These are phyloP conservation scores for Leuciscus idus DNA, from an alignment of 2,113 vertebrate species.

Conservation along the genomic window DNA sequence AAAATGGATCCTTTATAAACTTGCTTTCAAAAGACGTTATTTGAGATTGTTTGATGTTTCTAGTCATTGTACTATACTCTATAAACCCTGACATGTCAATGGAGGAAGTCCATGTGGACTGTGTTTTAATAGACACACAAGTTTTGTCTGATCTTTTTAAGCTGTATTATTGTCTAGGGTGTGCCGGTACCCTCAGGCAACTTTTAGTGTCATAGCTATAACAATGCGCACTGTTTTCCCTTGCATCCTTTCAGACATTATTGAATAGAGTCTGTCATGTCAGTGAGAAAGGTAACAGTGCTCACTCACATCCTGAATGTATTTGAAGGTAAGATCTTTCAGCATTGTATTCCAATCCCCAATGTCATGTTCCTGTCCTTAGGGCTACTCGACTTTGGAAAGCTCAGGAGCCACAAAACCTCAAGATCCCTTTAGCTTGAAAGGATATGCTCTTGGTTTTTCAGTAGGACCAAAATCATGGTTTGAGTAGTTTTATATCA, in stretches of 20 bases:
- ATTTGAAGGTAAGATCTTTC: background rate
- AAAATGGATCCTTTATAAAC: conserved; percentile 7
- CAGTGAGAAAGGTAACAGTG: background rate
- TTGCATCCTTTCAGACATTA: background rate
- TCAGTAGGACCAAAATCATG: background rate
- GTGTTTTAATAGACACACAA: background rate
- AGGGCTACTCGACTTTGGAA: conserved; percentile 17
- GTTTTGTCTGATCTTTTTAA: conserved; percentile 13
- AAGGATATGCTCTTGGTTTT: background rate
- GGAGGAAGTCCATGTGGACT: conserved; percentile 16
- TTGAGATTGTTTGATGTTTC: conserved; percentile 31
- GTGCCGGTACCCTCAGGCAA: conserved; percentile 7
- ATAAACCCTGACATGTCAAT: conserved; percentile 1
- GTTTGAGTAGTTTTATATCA: background rate
- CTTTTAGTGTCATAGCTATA: conserved; percentile 15
- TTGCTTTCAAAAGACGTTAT: background rate
- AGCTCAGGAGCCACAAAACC: background rate
- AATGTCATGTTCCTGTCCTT: conserved; percentile 22
- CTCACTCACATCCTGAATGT: conserved; percentile 1
- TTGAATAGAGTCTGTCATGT: background rate
- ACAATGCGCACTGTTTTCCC: conserved; percentile 1
- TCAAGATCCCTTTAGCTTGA: background rate
- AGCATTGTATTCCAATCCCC: conserved; percentile 4
- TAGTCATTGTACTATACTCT: background rate
- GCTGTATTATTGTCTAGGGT: conserved; percentile 6